A percentile compares a stretch with the other conserved stretches of the same genome.
Conservation (phyloP, 2,888 invertebrate species). For the Acrobeloides nanus region DNA sequence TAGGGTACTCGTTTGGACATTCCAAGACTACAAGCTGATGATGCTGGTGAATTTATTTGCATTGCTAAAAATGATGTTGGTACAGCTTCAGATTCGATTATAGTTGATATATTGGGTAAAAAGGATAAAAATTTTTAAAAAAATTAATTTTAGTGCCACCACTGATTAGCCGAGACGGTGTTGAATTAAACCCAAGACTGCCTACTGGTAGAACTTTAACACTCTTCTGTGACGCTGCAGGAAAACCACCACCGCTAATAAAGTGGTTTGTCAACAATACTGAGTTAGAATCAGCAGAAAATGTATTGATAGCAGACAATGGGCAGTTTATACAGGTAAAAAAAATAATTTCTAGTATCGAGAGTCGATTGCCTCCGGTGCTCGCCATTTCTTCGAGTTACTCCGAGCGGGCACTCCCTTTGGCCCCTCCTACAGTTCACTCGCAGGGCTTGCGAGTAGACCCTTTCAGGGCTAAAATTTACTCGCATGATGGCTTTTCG, state of each 20-base stretch:
- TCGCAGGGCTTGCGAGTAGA: too few relatives aligned
- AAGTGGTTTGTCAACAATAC: slow-evolving; percentile 56
- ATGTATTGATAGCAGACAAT: slow-evolving; percentile 28
- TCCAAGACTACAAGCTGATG: slow-evolving; percentile 47
- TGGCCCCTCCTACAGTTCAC: too few relatives aligned
- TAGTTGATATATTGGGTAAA: slow-evolving; percentile 62
- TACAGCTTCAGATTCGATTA: slow-evolving; percentile 58
- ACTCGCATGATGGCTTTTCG: too few relatives aligned
- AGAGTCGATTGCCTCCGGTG: too few relatives aligned
- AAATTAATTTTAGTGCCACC: slow-evolving; percentile 55
- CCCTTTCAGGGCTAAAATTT: too few relatives aligned
- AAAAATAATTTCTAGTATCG: slow-evolving; percentile 5
- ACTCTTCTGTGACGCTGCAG: slow-evolving; percentile 60
- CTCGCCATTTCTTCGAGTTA: too few relatives aligned
- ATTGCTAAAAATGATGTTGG: slow-evolving; percentile 61
- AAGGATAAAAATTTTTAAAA: slow-evolving; percentile 5
- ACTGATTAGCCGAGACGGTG: slow-evolving; percentile 45
- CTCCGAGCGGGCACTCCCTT: too few relatives aligned
- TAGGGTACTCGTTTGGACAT: slow-evolving; percentile 48
- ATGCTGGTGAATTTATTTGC: slow-evolving; percentile 61
- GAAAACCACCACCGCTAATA: slow-evolving; percentile 59
- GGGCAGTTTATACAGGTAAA: slow-evolving; percentile 30
- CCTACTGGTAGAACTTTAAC: slow-evolving; percentile 60
- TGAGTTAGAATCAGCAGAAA: slow-evolving; percentile 7
- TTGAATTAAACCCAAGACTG: slow-evolving; percentile 50